Base-by-base conservation (phyloP, 2,888 invertebrate species). In the Atethmia centrago region DNA sequence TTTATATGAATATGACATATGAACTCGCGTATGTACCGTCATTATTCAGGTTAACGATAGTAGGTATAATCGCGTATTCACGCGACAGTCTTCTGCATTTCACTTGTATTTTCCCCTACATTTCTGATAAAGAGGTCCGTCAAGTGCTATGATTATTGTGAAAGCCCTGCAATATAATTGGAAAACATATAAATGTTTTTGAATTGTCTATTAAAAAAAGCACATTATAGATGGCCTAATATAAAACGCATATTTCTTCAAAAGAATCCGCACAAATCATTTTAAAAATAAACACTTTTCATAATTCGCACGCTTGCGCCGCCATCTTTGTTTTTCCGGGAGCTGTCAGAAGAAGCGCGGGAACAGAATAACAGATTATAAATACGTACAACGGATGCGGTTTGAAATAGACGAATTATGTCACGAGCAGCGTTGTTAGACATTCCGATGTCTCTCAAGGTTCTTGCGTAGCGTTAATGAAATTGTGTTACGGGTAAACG, bases 321-420 rank as follows among this genome's bases (percentile, higher is more conserved):
- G 85, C 80, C 86, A 87, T 83, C 67, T 86, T 84, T 82, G 82
- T 86, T 87, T 85, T 82, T 80, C 76, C 85, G 80, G 73, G 79
- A 77, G 77, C 82, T 86, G 83, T 80, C 83, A 86, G 68, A 63
- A 42, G 56, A 77, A 65, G 66, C 81, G 82, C 83, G 86, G 79
- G 80, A 83, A 87, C 79, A 84, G 82, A 88, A 85, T 86, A 90
- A 84, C 84, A 89, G 84, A 88, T 90, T 92, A 90, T 88, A 91
- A 91, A 92, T 92, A 92, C 71, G 56, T 64, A 85, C 89, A 88
- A 86, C 91, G 91, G 91, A 91, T 90, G 83, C 80, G 80, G 86
- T 88, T 90, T 86, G 90, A 95, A 95, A 94, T 94, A 94, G 93
- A 92, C 88, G 88, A 93, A 93, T 94, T 94, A 93, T 94, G 94